Percentiles rank a stretch among this genome's conserved stretches.
These are phyloP conservation scores for Sebastes dallii DNA, from an alignment of 2,797 vertebrate species.

Conservation along the genomic window DNA sequence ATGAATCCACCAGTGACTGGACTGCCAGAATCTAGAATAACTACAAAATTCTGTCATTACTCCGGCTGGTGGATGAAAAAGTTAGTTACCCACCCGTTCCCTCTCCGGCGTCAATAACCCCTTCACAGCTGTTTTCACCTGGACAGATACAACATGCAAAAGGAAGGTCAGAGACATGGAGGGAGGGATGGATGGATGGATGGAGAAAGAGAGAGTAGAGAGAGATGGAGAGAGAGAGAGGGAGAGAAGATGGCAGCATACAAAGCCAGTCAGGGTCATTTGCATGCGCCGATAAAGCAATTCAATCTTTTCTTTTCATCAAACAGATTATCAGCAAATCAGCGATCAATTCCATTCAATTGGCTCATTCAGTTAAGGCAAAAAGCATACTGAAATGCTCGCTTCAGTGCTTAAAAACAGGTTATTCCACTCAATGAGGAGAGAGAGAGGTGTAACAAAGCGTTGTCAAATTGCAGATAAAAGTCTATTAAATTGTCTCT, in stretches of 20 bases:
- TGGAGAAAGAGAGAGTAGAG: slow-evolving; percentile 1
- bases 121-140: slow-evolving; percentile 89
- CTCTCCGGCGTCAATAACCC: slow-evolving; percentile 82
- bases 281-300: slow-evolving; percentile 75
- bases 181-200: slow-evolving; percentile 19
- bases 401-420: slow-evolving; percentile 50
- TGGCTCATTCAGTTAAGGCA: slow-evolving; percentile 76
- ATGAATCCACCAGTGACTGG: slow-evolving; percentile 40
- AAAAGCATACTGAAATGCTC: slow-evolving; percentile 61
- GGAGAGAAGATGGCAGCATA: slow-evolving; percentile 59
- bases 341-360: slow-evolving; percentile 59
- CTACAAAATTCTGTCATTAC: not conserved
- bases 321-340: slow-evolving; percentile 71
- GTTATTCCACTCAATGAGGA: slow-evolving; percentile 62
- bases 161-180: slow-evolving; percentile 72
- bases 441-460: not conserved
- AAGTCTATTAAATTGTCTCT: not conserved
- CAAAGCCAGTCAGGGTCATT: slow-evolving; percentile 76
- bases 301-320: slow-evolving; percentile 47
- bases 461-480: too few species aligned
- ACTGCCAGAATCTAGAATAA: not conserved
- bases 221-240: slow-evolving; percentile 24
- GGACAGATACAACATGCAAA: slow-evolving; percentile 88
- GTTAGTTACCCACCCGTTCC: slow-evolving; percentile 83
- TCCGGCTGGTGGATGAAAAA: slow-evolving; percentile 64